Evolutionary conservation across 2,888 invertebrate genomes (phyloP).

Genomic region (Nomada ferruginata): DNA sequence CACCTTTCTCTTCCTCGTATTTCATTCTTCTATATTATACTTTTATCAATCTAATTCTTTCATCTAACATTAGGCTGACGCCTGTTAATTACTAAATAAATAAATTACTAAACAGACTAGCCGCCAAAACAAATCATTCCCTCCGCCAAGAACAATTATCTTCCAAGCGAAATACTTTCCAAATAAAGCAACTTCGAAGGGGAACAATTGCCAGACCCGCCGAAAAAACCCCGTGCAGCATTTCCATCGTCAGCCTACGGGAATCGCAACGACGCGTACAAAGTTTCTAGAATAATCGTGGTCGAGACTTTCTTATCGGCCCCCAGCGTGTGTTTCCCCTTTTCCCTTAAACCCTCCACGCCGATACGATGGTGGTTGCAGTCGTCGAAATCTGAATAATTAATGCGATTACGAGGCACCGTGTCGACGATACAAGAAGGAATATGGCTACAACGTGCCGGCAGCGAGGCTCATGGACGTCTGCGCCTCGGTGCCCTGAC

Average conservation of each 20-base stretch:
- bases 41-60: too few relatives aligned
- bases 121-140: background rate
- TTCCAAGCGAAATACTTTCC: background rate
- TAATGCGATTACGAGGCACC: conserved; percentile 64
- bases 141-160: background rate
- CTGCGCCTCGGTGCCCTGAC: conserved; percentile 67
- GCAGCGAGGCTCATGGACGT: conserved; percentile 48
- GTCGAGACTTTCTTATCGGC: conserved; percentile 15
- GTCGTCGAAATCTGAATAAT: conserved; percentile 69
- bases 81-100: background rate
- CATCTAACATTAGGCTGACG: too few relatives aligned
- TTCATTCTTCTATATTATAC: too few relatives aligned
- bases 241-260: too few relatives aligned
- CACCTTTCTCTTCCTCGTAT: too few relatives aligned
- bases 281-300: conserved; percentile 5
- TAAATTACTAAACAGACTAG: background rate
- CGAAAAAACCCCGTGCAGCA: background rate
- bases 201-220: background rate
- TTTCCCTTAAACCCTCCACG: too few relatives aligned
- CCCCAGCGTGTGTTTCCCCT: background rate
- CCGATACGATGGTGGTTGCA: background rate
- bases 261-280: background rate
- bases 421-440: conserved; percentile 56
- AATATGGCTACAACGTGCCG: conserved; percentile 67
- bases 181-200: background rate